Evolutionary conservation across 1,140 invertebrate genomes (phyloP), one percentile per base, ranked within the genome.

Genomic region (Drosophila ananassae): DNA sequence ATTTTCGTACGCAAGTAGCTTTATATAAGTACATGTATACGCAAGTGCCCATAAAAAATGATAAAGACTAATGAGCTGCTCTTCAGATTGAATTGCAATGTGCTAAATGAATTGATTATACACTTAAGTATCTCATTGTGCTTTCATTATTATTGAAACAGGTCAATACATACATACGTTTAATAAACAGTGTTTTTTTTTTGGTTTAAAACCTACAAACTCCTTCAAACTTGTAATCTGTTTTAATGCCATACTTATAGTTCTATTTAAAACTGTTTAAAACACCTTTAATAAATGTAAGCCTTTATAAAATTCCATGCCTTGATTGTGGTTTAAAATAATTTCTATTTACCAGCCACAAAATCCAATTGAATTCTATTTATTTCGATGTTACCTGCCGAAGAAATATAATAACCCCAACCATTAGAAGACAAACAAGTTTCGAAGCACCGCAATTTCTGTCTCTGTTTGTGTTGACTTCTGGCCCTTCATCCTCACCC

Each of bases 21-120:
- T 21, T 9, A 10, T 22, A 10, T 44, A 22, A 32, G 25, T 28
- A 28, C 7, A 28, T 28, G 25, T 28, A 28, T 13, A 22, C 25
- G 8, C 7, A 9, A 50, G 52, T 41, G 61, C 22, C 24, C 10
- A 51, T 39, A 25, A 71, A 71, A 69, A 69, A 46, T 48, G 21
- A 22, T 52, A 69, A 57, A 69, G 63, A 69, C 66, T 69, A 69
- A 69, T 69, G 63, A 69, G 66, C 51, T 10, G 51, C 41, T 69
- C 66, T 69, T 30, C 32, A 57, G 66, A 21, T 44, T 57, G 66
- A 57, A 57, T 50, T 24, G 48, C 12, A 69, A 48, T 69, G 32
- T 32, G 64, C 44, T 39, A 68, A 68, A 69, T 69, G 41, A 69
- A 69, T 69, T 69, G 66, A 69, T 68, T 69, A 57, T 32, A 17